Evolutionary conservation across 2,113 vertebrate genomes (phyloP).

Genomic region (Xerus inauris): DNA sequence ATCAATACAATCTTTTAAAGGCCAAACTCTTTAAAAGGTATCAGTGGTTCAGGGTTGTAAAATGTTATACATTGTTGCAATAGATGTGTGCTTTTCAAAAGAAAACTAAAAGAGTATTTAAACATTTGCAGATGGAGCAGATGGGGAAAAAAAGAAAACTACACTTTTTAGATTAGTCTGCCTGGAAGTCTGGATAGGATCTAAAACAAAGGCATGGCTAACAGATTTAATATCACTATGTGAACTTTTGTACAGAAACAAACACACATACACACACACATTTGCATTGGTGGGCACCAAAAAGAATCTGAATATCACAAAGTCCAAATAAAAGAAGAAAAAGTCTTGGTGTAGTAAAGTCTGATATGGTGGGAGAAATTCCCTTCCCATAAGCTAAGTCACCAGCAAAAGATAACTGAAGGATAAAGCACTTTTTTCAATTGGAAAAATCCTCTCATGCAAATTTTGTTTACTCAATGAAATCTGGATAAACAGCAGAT

Average conservation of each 20-base stretch:
- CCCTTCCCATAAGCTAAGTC: neutral
- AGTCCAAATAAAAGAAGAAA: constrained; percentile 41
- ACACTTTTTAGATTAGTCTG: constrained; percentile 39
- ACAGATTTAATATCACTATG: neutral
- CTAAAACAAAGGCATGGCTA: constrained; percentile 38
- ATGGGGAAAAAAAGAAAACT: constrained; percentile 55
- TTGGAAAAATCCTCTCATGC: neutral
- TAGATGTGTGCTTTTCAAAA: constrained; percentile 43
- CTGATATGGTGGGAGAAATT: neutral
- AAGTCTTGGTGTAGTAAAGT: neutral
- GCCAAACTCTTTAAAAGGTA: constrained; percentile 54
- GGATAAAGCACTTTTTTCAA: neutral
- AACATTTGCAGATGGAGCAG: constrained; percentile 63
- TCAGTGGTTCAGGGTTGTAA: constrained; percentile 11
- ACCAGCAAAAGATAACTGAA: neutral
- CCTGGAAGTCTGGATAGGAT: neutral
- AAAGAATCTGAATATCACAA: neutral
- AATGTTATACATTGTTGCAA: constrained; percentile 33
- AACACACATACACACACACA: neutral
- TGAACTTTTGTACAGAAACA: neutral
- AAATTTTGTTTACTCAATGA: constrained; percentile 43
- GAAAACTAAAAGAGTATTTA: constrained; percentile 50
- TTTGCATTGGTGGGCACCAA: neutral
- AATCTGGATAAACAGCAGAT: neutral
- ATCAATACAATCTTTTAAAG: neutral